Evolutionary conservation across 2,797 vertebrate genomes (phyloP).

Genomic region (Percopsis omiscomaycus): DNA sequence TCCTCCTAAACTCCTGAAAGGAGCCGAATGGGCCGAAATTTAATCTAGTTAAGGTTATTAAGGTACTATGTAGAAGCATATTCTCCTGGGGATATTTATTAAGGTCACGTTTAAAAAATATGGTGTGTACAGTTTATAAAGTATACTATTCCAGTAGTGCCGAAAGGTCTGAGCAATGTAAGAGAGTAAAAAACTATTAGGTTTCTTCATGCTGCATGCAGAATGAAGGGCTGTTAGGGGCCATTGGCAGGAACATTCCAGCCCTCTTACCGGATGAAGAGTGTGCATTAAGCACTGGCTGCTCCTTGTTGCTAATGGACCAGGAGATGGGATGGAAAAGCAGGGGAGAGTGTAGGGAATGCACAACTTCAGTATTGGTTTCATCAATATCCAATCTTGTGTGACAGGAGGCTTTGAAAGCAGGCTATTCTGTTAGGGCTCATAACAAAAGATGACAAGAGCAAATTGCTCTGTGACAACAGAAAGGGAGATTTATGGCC

Average conservation of each 20-base stretch:
- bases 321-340: slow-evolving; percentile 8
- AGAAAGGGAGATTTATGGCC: slow-evolving; percentile 46
- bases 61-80: not conserved
- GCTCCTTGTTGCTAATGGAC: slow-evolving; percentile 24
- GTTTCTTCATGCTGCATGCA: not conserved
- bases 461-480: slow-evolving; percentile 41
- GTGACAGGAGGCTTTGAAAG: slow-evolving; percentile 46
- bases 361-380: slow-evolving; percentile 46
- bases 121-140: not conserved
- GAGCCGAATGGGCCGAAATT: slow-evolving; percentile 29
- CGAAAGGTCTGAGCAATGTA: not conserved
- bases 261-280: slow-evolving; percentile 32
- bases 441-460: slow-evolving; percentile 55
- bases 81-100: slow-evolving; percentile 14
- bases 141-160: not conserved
- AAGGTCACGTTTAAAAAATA: slow-evolving; percentile 7
- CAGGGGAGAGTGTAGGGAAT: not conserved
- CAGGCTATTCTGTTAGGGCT: slow-evolving; percentile 53
- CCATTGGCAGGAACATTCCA: slow-evolving; percentile 1
- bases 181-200: slow-evolving; percentile 4
- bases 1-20: not conserved
- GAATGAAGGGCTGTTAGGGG: not conserved
- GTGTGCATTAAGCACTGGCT: slow-evolving; percentile 12
- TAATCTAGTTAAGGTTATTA: too few species aligned
- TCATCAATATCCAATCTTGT: slow-evolving; percentile 64